Base-by-base conservation (phyloP, 2,113 vertebrate genomes). In the Martes martes region DNA sequence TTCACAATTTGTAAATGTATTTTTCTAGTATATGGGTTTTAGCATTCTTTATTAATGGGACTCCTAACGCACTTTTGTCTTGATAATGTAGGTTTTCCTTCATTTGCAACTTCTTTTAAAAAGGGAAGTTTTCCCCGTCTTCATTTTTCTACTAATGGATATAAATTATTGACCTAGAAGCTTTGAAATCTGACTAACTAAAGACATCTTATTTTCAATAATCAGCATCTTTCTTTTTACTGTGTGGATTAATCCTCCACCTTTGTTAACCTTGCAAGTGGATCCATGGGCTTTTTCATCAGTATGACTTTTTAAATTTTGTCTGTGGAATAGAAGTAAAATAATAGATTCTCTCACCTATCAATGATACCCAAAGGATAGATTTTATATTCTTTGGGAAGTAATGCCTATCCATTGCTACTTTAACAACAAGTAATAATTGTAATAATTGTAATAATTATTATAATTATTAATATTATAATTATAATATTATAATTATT, bases 341-440 rank as follows among this genome's bases (percentile, higher is more conserved):
- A 94, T 87, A 94, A 78, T 81, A 89, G 47, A 84, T 85, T 10
- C 39, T 21, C 85, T 93, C 18, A 74, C 36, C 26, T 82, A 67
- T 28, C 24, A 93, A 9, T 89, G 42, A 73, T 73, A 21, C 88
- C 65, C 78, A 78, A 93, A 93, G 14, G 18, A 67, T 74, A 73
- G 63, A 69, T 47, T 80, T 94, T 55, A 87, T 52, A 91, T 80
- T 87, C 47, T 88, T 87, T 67, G 42, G 16, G n/a, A 93, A 61
- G 74, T 94, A 79, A 52, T 89, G 69, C 19, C n/a, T 39, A 31
- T 92, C 55, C 28, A 95, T 47, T 97, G 59, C 71, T 86, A 73
- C 57, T 61, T 91, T 94, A 91, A 93, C 47, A 95, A 81, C 39
- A 92, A 87, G 7, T 89, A 81, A 63, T 42, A 91, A 92, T 10